Evolutionary conservation across 1,140 invertebrate genomes (phyloP), one percentile per base, ranked within the genome.

Genomic region (Hyles vespertilio): DNA sequence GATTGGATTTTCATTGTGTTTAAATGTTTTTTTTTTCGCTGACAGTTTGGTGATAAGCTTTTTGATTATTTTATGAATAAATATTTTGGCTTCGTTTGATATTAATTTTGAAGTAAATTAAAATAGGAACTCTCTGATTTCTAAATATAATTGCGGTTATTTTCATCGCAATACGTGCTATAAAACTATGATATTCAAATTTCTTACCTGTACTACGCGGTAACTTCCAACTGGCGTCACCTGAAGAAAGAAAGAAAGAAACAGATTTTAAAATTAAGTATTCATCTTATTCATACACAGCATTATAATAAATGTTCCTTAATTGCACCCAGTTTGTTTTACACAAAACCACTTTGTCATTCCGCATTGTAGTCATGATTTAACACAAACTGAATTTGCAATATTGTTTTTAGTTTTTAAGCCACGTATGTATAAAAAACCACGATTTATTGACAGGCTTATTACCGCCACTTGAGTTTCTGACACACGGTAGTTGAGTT

Each of bases 391-490:
- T 5, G 5, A 40, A 40, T 40, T 40, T 40, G 36, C 36, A 40
- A 40, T 40, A 5, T 5, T 5, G 8, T 2, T 22, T 22, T 22
- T 22, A 22, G 36, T 40, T 40, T 40, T 70, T 72, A 59, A 43
- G 56, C 54, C 59, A 50, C 34, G 34, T 7, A 32, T 57, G 43
- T 46, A 76, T 40, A 40, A 40, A 40, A 67, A 70, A 70, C 52
- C 56, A 69, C 79, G 78, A 78, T 81, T 78, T 77, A 81, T 80
- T 66, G 68, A 70, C 63, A 63, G 58, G 60, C 61, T 75, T 73
- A 67, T 74, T 72, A 72, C 70, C 60, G 66, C 72, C 64, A 71
- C 68, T 74, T 73, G 60, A 59, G 51, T 40, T 40, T 40, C 40
- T 49, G 60, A 74, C 67, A 68, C 52, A 74, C 59, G 6, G 69